These are phyloP conservation scores for Leucophora obtusa DNA, from an alignment of 2,888 invertebrate species.

Conservation along the genomic window DNA sequence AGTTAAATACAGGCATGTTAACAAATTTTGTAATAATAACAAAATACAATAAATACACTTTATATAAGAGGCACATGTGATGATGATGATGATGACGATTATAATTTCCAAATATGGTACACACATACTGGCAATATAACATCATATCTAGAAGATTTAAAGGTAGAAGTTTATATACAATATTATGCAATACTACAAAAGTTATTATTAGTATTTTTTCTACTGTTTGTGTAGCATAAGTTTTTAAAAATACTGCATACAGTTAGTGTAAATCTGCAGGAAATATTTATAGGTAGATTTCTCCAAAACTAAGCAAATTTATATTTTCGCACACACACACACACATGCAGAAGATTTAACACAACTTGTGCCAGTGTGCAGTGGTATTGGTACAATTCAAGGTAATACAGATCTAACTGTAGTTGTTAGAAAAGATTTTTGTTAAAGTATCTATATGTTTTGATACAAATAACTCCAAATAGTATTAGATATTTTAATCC, in stretches of 20 bases:
- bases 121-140: too few species aligned
- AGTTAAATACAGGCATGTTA: constrained; percentile 18
- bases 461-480: constrained; percentile 64
- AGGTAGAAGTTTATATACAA: too few species aligned
- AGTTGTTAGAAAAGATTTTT: constrained; percentile 31
- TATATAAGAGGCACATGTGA: constrained; percentile 48
- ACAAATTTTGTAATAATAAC: constrained; percentile 38
- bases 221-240: neutral
- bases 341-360: too few species aligned
- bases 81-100: constrained; percentile 10
- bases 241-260: neutral
- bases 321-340: neutral
- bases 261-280: constrained; percentile 1
- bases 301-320: constrained; percentile 4
- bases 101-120: too few species aligned
- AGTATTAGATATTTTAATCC: constrained; percentile 76
- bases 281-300: constrained; percentile 4
- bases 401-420: neutral
- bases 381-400: neutral
- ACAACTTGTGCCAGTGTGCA: constrained; percentile 16
- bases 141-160: too few species aligned
- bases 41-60: constrained; percentile 34
- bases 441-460: constrained; percentile 55
- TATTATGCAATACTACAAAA: too few species aligned
- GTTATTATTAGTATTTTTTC: neutral